phyloP scores from a whole-genome alignment of 2,113 vertebrate species.

The Neotoma lepida region DNA sequence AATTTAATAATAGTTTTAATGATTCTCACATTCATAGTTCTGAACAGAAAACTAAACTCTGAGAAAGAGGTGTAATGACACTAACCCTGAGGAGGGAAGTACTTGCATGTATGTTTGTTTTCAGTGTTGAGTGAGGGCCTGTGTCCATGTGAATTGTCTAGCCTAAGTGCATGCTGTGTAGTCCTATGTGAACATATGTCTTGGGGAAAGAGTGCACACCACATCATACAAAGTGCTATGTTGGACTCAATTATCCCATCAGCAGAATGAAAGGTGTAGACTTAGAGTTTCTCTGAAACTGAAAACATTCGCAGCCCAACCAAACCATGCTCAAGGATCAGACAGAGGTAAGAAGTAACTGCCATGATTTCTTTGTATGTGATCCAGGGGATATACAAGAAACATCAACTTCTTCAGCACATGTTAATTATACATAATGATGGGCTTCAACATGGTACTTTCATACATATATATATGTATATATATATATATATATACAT shows the following conservation, averaged over 20 bases:
- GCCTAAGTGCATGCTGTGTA: not conserved
- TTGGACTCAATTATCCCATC: not conserved
- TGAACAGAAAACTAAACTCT: not conserved
- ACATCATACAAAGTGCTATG: not conserved
- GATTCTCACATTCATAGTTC: not conserved
- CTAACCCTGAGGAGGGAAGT: not conserved
- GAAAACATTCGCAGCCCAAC: not conserved
- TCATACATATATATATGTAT: no score
- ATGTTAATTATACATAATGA: not conserved
- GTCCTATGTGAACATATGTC: not conserved
- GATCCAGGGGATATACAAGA: not conserved
- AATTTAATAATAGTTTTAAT: not conserved
- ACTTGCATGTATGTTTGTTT: not conserved
- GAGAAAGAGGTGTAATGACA: not conserved
- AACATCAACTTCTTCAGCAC: not conserved
- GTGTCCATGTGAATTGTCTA: fast-evolving
- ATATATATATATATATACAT: no score
- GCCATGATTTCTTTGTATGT: not conserved
- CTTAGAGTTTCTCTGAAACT: not conserved
- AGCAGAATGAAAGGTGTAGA: not conserved
- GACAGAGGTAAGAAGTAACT: not conserved
- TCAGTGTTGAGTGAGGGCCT: not conserved
- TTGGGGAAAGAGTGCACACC: no score
- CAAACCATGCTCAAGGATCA: not conserved
- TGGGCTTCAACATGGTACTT: not conserved